A percentile compares a stretch with the other conserved stretches of the same genome.
These are phyloP conservation scores for Alviniconcha marisindica DNA, from an alignment of 1,140 invertebrate genomes.

Conservation along the genomic window DNA sequence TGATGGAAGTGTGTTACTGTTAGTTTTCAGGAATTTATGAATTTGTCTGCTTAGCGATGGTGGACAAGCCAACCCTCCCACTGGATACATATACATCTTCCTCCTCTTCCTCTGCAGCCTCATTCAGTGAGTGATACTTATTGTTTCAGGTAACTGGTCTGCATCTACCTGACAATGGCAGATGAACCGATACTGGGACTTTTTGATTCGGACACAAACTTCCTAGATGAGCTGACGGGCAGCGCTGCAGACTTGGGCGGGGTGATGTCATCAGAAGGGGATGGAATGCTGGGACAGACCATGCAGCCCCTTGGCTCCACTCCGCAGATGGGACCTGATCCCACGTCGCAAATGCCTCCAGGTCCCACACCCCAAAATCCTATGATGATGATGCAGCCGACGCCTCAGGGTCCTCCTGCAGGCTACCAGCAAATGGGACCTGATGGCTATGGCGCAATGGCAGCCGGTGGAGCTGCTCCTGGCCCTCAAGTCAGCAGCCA, in stretches of 20 bases:
- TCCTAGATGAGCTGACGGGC: conserved; percentile 65
- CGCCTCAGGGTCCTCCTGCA: neutral
- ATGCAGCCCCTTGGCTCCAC: conserved; percentile 33
- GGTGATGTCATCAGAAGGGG: conserved; percentile 38
- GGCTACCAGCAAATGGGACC: conserved; percentile 25
- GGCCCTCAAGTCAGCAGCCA: conserved; percentile 40
- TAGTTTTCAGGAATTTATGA: no score
- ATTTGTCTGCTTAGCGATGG: neutral
- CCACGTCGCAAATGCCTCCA: conserved; percentile 7
- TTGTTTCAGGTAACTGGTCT: conserved; percentile 24
- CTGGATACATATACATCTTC: conserved; percentile 10
- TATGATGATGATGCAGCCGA: conserved; percentile 39
- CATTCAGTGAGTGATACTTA: neutral
- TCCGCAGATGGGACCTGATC: conserved; percentile 36
- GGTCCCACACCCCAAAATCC: neutral
- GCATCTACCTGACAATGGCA: conserved; percentile 55
- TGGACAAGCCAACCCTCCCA: neutral
- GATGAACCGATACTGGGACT: conserved; percentile 67
- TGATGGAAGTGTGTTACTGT: no score
- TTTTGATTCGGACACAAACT: conserved; percentile 65
- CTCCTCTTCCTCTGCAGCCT: neutral
- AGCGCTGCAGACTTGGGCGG: conserved; percentile 35
- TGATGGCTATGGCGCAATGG: conserved; percentile 38
- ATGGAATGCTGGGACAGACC: conserved; percentile 35
- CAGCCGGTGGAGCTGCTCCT: neutral